Evolutionary conservation across 1,140 invertebrate genomes (phyloP), one percentile per base, ranked within the genome.

Genomic region (Aethina tumida): DNA sequence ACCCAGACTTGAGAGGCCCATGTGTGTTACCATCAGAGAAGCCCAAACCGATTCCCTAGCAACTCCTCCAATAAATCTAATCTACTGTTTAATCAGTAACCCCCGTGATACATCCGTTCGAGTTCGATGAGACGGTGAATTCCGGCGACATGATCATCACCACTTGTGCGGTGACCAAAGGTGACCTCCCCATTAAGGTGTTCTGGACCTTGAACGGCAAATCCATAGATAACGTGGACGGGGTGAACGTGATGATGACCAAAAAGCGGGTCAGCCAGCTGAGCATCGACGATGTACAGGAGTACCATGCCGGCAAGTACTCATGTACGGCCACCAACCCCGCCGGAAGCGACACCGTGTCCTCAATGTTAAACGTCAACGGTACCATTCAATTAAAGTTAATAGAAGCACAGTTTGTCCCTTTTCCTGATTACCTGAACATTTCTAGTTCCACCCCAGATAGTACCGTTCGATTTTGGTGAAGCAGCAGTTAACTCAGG

Each of bases 151-250:
- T 71, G 48, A 73, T 73, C 25, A 76, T 79, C 45, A 70, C 79
- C 24, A 75, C 75, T 49, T 87, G 83, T 58, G 67, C 76, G 39
- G 76, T 84, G 19, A 74, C 74, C 10, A 81, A 83, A 55, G 85
- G 84, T 22, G 84, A 86, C 55, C 64, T 79, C 45, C 81, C 82
- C 4, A 62, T 85, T 34, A 75, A 72, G 28, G 79, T 85, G 45
- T 67, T 64, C 13, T 88, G 82, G 83, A 34, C 37, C n/a, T 45
- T 59, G 12, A 55, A 62, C 41, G 39, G 31, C 31, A 43, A 40
- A 33, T 10, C 38, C 6, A 41, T 59, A 3, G 50, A 54, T 7
- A 49, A 58, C 6, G 53, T 62, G 32, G 42, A 63, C n/a, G 62
- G 63, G 26, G 48, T 66, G 16, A 59, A 55, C 5, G 55, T 69